Evolutionary conservation across 2,113 vertebrate species (phyloP), one percentile per base, ranked within the genome.

Genomic region (Cygnus atratus): DNA sequence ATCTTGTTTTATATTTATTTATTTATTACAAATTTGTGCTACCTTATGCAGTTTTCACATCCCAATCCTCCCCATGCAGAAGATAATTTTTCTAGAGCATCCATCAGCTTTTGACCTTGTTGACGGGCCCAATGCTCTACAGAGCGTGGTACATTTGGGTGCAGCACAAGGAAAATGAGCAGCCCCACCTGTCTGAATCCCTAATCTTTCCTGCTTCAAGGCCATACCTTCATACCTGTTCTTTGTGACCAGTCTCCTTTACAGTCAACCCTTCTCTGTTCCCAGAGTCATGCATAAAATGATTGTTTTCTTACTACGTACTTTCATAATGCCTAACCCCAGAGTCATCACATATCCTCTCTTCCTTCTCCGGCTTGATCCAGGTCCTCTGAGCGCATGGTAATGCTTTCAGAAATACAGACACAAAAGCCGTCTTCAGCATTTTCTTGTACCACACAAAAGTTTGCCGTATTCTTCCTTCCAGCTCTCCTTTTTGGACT

Each of bases 211-310:
- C 68, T 50, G 11, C 8, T 15, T 59, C 7, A 26, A 72, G 19
- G 20, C 10, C 1, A 0, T 43, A 29, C 13, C 8, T 79, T 29
- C 11, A 12, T 6, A 71, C 6, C 4, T 54, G 11, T 1, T n/a
- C 20, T 18, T 65, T 37, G 8, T 44, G n/a, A 72, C 14, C 16
- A 67, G 10, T 1, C 26, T 5, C 52, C 20, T 72, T 79, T 41
- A 29, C 1, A 48, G 41, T 29, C 2, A 75, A 43, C 9, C 2
- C 6, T 33, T 72, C n/a, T 28, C 33, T 52, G 11, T 75, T 29
- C 12, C 7, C 31, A 9, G 88, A 10, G 88, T 75, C 10, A 67
- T 35, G 29, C 26, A 67, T n/a, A 31, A 82, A 75, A 52, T 14
- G 1, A 2, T 31, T 58, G 7, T 21, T 86, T 48, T 72, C 29